These are phyloP conservation scores for Papilio polyxenes DNA, from an alignment of 1,140 invertebrate species.

Conservation along the genomic window DNA sequence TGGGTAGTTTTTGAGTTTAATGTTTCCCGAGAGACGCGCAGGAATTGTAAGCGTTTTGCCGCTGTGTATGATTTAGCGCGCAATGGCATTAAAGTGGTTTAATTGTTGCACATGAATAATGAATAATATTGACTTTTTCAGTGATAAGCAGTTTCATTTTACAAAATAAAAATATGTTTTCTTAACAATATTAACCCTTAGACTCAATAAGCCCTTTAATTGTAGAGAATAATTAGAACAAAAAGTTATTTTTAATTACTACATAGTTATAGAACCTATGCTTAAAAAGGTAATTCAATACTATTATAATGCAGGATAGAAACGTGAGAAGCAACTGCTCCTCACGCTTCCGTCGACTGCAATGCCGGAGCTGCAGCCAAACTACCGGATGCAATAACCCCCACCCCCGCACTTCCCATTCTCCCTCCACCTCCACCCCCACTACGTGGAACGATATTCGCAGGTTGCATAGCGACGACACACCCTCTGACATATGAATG, in stretches of 20 bases:
- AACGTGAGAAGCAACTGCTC: slow-evolving; percentile 8
- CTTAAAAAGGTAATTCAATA: not conserved
- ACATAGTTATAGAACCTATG: not conserved
- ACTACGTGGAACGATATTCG: not conserved
- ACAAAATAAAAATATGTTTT: no score
- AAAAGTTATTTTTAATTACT: no score
- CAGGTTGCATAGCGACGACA: not conserved
- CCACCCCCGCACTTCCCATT: not conserved
- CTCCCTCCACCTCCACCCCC: not conserved
- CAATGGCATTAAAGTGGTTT: not conserved
- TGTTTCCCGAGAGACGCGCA: not conserved
- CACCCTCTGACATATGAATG: not conserved
- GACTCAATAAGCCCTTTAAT: no score
- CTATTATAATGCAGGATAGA: not conserved
- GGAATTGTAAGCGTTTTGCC: not conserved
- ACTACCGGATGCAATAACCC: not conserved
- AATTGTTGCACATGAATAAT: not conserved
- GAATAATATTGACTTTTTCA: not conserved
- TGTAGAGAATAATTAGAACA: no score
- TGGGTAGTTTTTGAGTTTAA: not conserved
- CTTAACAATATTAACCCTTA: no score
- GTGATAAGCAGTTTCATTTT: no score
- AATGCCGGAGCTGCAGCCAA: not conserved
- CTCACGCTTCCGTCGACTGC: not conserved
- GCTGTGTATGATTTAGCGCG: not conserved